Evolutionary conservation across 2,888 invertebrate genomes (phyloP), one percentile per base, ranked within the genome.

Genomic region (Tinea pellionella): DNA sequence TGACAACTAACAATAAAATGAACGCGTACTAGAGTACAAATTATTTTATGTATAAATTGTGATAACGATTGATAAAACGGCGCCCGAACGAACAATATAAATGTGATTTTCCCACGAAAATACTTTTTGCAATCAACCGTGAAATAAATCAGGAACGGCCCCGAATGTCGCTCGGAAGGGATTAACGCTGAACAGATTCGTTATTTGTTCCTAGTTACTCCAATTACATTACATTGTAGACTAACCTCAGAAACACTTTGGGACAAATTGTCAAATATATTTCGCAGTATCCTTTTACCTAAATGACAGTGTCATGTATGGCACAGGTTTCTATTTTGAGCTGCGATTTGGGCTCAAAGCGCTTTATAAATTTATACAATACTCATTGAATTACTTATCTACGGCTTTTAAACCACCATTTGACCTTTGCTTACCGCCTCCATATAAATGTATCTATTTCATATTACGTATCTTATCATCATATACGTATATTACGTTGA

Each of bases 171-270:
- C n/a, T n/a, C 13, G 47, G 47, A 47, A 47, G 13, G 8, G 47
- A 47, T 47, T 47, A 47, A 47, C 47, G 13, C 47, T 47, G 47
- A 47, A 47, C 47, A 47, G 47, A 47, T 47, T 47, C 47, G 47
- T 47, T 47, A 47, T 47, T 47, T 47, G 47, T 47, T 47, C 2
- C 2, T 47, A 47, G 47, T 47, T 47, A n/a, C 47, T 47, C 47
- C 13, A 47, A 47, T 47, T 47, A 47, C n/a, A 47, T 13, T 15
- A 16, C 13, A 37, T 37, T 37, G 11, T 37, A 6, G 47, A 16
- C 13, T 47, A 47, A 47, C 47, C 47, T 47, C 47, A 47, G 9
- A 15, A 7, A 15, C 15, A 15, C 13, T 47, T 47, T 47, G 15
- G 47, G 47, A 16, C 15, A 9, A 47, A 47, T 16, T 47, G 47